These are phyloP conservation scores for Poeciliopsis presidionis DNA, from an alignment of 2,797 vertebrate species.

Conservation along the genomic window DNA sequence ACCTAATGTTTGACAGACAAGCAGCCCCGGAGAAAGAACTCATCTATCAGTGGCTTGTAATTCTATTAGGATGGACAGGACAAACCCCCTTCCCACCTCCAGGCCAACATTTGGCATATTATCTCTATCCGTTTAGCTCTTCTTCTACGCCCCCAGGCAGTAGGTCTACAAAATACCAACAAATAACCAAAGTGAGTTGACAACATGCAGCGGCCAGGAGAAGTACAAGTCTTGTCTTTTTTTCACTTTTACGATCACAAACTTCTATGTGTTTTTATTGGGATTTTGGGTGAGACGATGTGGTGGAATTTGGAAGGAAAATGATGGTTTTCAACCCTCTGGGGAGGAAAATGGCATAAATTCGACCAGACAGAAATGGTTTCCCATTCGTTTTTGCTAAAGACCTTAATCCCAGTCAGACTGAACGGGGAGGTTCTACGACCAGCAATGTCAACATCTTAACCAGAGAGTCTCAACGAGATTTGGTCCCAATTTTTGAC, in stretches of 20 bases:
- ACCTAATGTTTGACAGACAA: conserved; percentile 85
- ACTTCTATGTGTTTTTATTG: not conserved
- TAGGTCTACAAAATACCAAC: conserved; percentile 61
- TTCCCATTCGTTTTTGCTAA: not conserved
- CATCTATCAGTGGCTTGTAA: conserved; percentile 80
- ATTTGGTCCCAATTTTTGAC: not conserved
- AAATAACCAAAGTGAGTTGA: conserved; percentile 68
- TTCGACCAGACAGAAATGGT: not conserved
- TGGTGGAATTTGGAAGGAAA: not conserved
- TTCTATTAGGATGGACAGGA: conserved; percentile 80
- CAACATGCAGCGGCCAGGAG: conserved; percentile 26
- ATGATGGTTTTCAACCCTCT: not conserved
- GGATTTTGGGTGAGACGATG: not conserved
- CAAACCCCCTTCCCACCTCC: conserved; percentile 42
- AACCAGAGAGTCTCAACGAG: not conserved
- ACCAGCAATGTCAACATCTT: not conserved
- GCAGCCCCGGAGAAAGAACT: conserved; percentile 77
- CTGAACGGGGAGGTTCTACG: not conserved
- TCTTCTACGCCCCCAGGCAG: conserved; percentile 64
- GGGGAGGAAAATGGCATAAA: not conserved
- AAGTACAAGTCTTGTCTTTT: not conserved
- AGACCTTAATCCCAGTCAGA: not conserved
- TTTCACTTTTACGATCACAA: not conserved
- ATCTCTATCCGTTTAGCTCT: conserved; percentile 69
- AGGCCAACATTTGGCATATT: conserved; percentile 70